Evolutionary conservation across 2,888 invertebrate species (phyloP).

Genomic region (Parthenolecanium corni): DNA sequence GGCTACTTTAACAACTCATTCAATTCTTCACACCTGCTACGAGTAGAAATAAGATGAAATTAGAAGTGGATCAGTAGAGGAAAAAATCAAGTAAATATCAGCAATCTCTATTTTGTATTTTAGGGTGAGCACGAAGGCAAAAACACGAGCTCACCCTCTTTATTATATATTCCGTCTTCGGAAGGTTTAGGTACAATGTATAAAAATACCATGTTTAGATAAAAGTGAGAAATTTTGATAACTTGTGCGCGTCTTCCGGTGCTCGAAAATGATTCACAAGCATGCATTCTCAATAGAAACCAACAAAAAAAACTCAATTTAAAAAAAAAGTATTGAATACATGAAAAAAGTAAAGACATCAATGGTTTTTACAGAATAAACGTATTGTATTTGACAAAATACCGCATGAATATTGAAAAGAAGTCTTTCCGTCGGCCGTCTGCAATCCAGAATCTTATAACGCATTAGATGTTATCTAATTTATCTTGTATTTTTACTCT

Average conservation of each 20-base stretch:
- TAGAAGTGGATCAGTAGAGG: no score
- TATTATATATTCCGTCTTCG: no score
- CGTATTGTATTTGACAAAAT: conserved; percentile 27
- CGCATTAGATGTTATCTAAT: conserved; percentile 27
- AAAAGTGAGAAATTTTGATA: conserved; percentile 23
- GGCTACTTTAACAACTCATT: no score
- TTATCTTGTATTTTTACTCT: conserved; percentile 27
- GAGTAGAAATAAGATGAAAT: no score
- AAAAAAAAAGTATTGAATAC: no score
- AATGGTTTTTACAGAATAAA: conserved; percentile 22
- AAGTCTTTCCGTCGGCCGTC: conserved; percentile 17
- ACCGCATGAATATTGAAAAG: conserved; percentile 26
- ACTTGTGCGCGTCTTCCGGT: conserved; percentile 13
- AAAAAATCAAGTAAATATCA: no score
- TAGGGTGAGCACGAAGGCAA: no score
- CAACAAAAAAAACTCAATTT: neutral
- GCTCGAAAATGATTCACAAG: conserved; percentile 5
- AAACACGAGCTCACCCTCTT: no score
- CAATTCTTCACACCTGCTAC: no score
- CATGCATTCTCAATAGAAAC: neutral
- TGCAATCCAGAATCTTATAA: conserved; percentile 10
- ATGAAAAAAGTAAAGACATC: conserved; percentile 21
- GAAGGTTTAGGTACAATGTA: neutral
- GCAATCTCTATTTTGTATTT: no score
- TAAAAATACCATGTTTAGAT: neutral